Evolutionary conservation across 2,888 invertebrate species (phyloP).

Genomic region (Dendrolimus houi): DNA sequence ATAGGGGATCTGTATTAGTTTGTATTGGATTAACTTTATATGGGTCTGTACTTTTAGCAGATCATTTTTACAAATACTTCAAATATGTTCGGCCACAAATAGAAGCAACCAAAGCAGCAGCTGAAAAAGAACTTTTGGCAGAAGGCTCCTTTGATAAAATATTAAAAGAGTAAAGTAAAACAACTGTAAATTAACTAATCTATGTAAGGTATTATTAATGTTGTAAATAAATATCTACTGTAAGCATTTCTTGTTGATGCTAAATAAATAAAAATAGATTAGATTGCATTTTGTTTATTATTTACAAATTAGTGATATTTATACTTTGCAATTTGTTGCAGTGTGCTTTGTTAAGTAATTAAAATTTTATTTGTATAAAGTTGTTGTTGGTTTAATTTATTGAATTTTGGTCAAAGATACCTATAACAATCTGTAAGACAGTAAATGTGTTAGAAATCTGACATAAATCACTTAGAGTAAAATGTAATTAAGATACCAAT

Average conservation of each 20-base stretch:
- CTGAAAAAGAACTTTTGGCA: conserved; percentile 58
- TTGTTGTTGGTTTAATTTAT: no score
- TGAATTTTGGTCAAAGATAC: no score
- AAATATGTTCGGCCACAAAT: conserved; percentile 58
- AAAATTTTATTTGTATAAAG: no score
- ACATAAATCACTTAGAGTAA: no score
- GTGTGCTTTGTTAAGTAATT: no score
- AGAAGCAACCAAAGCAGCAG: conserved; percentile 42
- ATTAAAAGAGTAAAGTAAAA: conserved; percentile 20
- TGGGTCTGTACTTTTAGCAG: conserved; percentile 39
- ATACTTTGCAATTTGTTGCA: no score
- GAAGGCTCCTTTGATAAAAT: conserved; percentile 67
- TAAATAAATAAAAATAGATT: not conserved
- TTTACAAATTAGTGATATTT: not conserved
- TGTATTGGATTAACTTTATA: conserved; percentile 63
- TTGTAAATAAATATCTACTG: conserved; percentile 21
- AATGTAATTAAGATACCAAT: no score
- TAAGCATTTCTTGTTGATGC: not conserved
- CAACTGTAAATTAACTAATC: conserved; percentile 19
- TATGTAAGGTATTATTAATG: conserved; percentile 23
- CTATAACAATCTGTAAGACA: no score
- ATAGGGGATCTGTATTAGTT: conserved; percentile 56
- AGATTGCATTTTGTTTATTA: not conserved
- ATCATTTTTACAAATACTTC: conserved; percentile 59
- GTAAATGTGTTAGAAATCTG: no score